Conservation (phyloP, 2,888 invertebrate genomes). For the Petrolisthes cinctipes region DNA sequence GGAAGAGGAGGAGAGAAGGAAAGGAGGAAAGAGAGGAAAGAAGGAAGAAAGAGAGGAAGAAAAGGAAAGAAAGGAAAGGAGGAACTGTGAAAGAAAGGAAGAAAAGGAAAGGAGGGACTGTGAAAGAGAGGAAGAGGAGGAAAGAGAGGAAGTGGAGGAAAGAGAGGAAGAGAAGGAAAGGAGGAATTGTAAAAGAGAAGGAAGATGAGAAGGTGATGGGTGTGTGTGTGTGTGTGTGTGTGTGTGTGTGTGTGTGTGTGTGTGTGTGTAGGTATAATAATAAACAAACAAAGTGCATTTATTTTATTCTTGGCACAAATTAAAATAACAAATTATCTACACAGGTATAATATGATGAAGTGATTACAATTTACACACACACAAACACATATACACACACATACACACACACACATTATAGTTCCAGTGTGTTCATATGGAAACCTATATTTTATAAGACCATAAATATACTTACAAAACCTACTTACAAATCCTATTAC, state of each 20-base stretch:
- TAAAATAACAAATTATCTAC: background rate
- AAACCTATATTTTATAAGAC: too few relatives aligned
- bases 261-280: background rate
- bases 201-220: background rate
- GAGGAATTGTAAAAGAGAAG: background rate
- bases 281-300: background rate
- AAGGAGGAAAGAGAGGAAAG: background rate
- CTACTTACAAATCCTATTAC: too few relatives aligned
- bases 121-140: background rate
- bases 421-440: background rate
- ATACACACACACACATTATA: constrained; percentile 5
- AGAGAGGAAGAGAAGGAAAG: background rate
- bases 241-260: background rate
- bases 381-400: constrained; percentile 9
- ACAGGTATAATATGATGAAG: background rate
- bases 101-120: background rate
- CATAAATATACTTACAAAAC: too few relatives aligned
- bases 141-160: background rate
- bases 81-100: background rate
- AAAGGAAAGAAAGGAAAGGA: background rate
- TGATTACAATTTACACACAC: background rate
- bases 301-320: too few relatives aligned
- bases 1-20: background rate
- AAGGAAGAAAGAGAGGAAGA: background rate
- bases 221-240: background rate